Evolutionary conservation across 2,888 invertebrate genomes (phyloP).

Genomic region (Erebia ligea): DNA sequence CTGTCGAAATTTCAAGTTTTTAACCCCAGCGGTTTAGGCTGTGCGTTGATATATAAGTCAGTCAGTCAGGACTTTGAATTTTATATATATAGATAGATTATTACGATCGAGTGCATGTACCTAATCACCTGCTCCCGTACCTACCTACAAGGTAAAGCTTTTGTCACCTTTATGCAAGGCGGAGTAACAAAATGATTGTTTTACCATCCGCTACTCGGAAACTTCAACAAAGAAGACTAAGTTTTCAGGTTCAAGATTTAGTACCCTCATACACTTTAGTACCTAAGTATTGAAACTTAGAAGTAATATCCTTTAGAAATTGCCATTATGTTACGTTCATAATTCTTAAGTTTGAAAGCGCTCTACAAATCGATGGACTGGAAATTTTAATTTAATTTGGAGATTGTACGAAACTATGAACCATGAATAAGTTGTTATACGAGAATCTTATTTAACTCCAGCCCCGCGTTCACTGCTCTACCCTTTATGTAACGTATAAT

Average conservation of each 20-base stretch:
- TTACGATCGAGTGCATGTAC: too few relatives aligned
- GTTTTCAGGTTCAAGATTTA: constrained; percentile 38
- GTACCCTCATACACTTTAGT: constrained; percentile 32
- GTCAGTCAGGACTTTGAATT: too few relatives aligned
- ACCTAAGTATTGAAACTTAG: constrained; percentile 31
- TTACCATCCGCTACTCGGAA: constrained; percentile 21
- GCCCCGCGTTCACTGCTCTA: not conserved
- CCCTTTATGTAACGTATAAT: constrained; percentile 3
- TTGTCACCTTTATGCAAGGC: not conserved
- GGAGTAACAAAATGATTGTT: constrained; percentile 34
- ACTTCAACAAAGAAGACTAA: constrained; percentile 35
- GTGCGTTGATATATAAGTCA: too few relatives aligned
- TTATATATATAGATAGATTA: too few relatives aligned
- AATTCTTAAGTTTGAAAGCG: constrained; percentile 32
- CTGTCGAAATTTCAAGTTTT: too few relatives aligned
- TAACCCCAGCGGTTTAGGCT: too few relatives aligned
- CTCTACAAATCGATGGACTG: constrained; percentile 14
- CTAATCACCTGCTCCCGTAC: too few relatives aligned
- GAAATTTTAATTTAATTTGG: constrained; percentile 17
- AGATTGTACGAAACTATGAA: constrained; percentile 15
- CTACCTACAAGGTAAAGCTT: not conserved
- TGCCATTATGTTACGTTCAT: constrained; percentile 29
- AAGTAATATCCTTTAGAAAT: constrained; percentile 35
- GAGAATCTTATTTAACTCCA: not conserved
- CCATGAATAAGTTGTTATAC: constrained; percentile 6